A percentile compares a stretch with the other conserved stretches of the same genome.
Conservation (phyloP, 2,113 vertebrate genomes). For the Scalopus aquaticus region DNA sequence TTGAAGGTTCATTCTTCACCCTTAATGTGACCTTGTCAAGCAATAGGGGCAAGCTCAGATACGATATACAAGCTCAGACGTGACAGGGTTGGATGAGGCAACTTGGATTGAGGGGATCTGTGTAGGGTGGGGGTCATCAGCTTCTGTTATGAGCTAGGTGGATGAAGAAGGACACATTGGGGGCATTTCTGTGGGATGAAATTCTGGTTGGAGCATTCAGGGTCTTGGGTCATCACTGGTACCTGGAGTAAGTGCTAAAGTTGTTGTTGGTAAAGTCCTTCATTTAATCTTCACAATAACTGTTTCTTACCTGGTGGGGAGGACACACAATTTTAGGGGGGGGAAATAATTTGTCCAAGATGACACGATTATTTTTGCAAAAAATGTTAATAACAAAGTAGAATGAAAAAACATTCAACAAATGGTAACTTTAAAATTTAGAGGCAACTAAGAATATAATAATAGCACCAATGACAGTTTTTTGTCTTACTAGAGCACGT, state of each 20-base stretch:
- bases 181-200: not conserved
- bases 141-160: not conserved
- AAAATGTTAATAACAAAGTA: not conserved
- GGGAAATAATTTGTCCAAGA: not conserved
- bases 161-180: not conserved
- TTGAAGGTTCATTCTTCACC: too few species aligned
- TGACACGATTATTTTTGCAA: not conserved
- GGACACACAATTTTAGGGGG: not conserved
- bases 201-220: not conserved
- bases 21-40: too few species aligned
- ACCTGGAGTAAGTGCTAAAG: too few species aligned
- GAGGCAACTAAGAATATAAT: not conserved
- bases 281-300: not conserved
- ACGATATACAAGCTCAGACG: too few species aligned
- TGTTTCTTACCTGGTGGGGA: not conserved
- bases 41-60: too few species aligned
- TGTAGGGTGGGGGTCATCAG: rapidly evolving
- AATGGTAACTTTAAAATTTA: not conserved
- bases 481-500: not conserved
- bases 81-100: too few species aligned
- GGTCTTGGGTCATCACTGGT: not conserved
- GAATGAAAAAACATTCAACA: not conserved
- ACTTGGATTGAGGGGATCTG: not conserved
- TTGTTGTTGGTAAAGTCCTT: not conserved
- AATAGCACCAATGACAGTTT: not conserved